Base-by-base conservation (phyloP, 2,797 vertebrate genomes). In the Rousettus madagascariensis region DNA sequence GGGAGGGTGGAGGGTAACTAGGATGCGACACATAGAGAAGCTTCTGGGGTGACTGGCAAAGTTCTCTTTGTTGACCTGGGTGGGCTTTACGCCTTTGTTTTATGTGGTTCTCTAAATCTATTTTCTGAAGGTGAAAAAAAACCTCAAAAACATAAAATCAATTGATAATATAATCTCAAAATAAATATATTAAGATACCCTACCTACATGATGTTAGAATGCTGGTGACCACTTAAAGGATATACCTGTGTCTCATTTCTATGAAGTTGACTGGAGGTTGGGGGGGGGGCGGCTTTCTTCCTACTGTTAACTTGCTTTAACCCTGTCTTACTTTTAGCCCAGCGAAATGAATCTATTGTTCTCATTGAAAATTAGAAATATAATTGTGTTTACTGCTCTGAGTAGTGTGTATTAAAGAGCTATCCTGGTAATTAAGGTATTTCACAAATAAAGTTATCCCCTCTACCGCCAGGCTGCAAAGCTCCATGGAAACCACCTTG, bases 401-500 rank as follows among this genome's bases (percentile, higher is more conserved):
- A 41, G 2, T 51, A n/a, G 86, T 43, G 5, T 51, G n/a, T 33
- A 33, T 72, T 84, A 87, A 68, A 69, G 65, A 80, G 65, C 53
- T 84, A 75, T 61, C 83, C n/a, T 9, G 46, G 24, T 79, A 83
- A 96, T 89, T 91, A 74, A 87, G 13, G 33, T 59, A 6, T 86
- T 95, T 93, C 89, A 79, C 74, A 86, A 94, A 36, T 91, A 43
- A 78, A 92, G 41, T 65, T 41, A 51, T 77, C 66, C 11, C 66
- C 10, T 79, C 41, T 55, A 12, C n/a, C 41, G 46, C 43, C 24
- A 53, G 83, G 9, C 59, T 83, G 28, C 20, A 78, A 28, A 85
- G n/a, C 63, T 77, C 90, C 92, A 83, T 68, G 75, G 75, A 95
- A 91, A 93, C 53, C 53, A 75, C 41, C 65, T 89, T 83, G 89